Evolutionary conservation across 2,113 vertebrate genomes (phyloP).

Genomic region (Petrocephalus microphthalmus): DNA sequence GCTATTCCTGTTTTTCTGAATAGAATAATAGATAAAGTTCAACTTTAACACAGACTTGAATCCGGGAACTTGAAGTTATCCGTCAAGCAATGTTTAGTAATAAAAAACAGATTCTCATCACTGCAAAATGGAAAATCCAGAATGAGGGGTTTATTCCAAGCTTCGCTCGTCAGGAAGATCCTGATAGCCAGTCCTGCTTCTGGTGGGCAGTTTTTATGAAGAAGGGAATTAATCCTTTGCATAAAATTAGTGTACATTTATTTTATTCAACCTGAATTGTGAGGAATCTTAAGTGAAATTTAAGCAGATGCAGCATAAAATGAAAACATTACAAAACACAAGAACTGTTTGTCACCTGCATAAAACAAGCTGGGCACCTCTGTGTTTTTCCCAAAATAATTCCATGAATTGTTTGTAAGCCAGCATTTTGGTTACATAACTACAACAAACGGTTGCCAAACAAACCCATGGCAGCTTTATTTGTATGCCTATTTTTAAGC

Average conservation of each 20-base stretch:
- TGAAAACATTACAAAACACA: background rate
- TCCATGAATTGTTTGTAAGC: background rate
- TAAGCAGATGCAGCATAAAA: background rate
- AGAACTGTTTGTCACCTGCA: background rate
- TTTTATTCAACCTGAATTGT: background rate
- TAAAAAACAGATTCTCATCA: background rate
- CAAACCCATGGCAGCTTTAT: background rate
- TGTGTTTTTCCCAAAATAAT: background rate
- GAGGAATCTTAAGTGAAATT: background rate
- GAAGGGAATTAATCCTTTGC: background rate
- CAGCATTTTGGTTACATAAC: background rate
- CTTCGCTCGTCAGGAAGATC: background rate
- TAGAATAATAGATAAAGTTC: background rate
- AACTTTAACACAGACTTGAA: background rate
- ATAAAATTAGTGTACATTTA: background rate
- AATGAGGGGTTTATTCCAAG: background rate
- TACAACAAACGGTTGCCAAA: background rate
- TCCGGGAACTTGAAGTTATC: background rate
- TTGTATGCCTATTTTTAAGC: background rate
- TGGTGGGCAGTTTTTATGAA: background rate
- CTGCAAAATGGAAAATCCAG: background rate
- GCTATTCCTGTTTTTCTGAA: background rate
- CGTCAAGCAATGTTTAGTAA: background rate
- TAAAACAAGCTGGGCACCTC: background rate
- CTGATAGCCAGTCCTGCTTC: background rate